phyloP scores from a whole-genome alignment of 2,888 invertebrate genomes.

The Eilema caniola region DNA sequence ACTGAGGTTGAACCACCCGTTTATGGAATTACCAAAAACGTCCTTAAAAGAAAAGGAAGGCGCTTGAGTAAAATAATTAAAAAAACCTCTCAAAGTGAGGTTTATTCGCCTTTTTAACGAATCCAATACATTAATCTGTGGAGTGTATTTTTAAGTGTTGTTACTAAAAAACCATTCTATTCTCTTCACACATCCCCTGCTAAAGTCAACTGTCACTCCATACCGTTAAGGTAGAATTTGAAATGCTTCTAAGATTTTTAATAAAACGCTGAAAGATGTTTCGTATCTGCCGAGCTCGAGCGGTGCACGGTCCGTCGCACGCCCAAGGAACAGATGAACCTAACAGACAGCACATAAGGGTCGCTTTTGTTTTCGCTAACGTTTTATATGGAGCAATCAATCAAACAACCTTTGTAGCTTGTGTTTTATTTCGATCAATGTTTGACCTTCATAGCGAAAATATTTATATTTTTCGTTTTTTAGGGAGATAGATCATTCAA shows the following conservation, averaged over 20 bases:
- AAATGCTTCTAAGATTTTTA: background rate
- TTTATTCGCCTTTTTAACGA: background rate
- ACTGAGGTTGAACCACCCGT: no score
- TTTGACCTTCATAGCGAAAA: background rate
- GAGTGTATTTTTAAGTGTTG: background rate
- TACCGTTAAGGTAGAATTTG: background rate
- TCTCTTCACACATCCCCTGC: background rate
- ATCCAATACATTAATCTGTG: background rate
- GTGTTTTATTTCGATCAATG: background rate
- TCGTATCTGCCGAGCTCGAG: background rate
- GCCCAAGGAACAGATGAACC: conserved; percentile 4
- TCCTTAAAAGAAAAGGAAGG: no score
- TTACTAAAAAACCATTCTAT: background rate
- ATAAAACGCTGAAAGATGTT: background rate
- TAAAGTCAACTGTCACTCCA: background rate
- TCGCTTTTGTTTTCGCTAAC: background rate
- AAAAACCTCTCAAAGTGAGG: background rate
- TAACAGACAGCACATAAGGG: background rate
- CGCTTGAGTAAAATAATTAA: no score
- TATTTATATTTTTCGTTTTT: background rate
- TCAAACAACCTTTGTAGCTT: background rate
- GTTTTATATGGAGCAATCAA: conserved; percentile 1
- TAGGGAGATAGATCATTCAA: no score
- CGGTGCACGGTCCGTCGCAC: conserved; percentile 4
- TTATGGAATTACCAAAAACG: no score